Percentiles rank a stretch among this genome's conserved stretches.
These are phyloP conservation scores for Lordiphosa mommai DNA, from an alignment of 1,140 invertebrate species.

Conservation along the genomic window DNA sequence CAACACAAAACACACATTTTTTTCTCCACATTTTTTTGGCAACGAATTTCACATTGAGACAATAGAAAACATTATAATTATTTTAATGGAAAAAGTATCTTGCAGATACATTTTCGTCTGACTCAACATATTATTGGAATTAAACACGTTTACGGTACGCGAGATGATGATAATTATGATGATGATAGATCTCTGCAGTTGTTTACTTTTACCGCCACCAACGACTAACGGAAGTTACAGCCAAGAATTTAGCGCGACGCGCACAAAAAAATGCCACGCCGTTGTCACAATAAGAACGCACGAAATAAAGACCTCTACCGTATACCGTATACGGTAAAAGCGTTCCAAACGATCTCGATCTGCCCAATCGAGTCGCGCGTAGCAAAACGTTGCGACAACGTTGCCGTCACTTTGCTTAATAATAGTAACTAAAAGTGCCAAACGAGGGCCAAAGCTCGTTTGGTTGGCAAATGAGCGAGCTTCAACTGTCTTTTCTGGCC, in stretches of 20 bases:
- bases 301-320: background rate
- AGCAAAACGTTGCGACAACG: constrained; percentile 53
- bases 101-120: constrained; percentile 8
- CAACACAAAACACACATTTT: constrained; percentile 6
- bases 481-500: constrained; percentile 1
- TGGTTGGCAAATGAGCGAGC: constrained; percentile 40
- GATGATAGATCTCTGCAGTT: constrained; percentile 23
- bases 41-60: background rate
- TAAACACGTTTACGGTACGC: constrained; percentile 35
- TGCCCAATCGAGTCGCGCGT: constrained; percentile 30
- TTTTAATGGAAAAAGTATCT: constrained; percentile 9
- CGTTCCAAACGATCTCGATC: constrained; percentile 27
- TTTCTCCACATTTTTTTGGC: constrained; percentile 10
- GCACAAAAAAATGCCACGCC: constrained; percentile 53
- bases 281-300: constrained; percentile 34
- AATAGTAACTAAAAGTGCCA: constrained; percentile 59
- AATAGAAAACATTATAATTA: too few species aligned
- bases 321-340: constrained; percentile 9
- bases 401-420: constrained; percentile 64
- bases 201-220: constrained; percentile 46
- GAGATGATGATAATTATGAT: background rate
- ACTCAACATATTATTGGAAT: constrained; percentile 5
- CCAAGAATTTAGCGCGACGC: constrained; percentile 47
- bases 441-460: constrained; percentile 39
- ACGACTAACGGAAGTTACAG: constrained; percentile 62